These are phyloP conservation scores for Caenorhabditis sp. DNA, from an alignment of 2,888 invertebrate genomes.

Conservation along the genomic window DNA sequence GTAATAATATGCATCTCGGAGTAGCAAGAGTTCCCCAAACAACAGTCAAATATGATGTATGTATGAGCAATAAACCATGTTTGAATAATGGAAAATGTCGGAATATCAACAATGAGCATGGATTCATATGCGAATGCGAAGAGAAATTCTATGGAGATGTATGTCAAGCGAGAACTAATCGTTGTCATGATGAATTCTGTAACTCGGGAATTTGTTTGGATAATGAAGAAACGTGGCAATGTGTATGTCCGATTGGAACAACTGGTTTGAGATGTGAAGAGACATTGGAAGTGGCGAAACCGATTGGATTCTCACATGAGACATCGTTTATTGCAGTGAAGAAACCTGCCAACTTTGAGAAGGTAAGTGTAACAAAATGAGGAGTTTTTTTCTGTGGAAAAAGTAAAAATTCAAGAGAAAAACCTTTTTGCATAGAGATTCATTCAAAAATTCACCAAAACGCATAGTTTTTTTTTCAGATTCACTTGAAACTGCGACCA, in stretches of 20 bases:
- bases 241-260: conserved; percentile 58
- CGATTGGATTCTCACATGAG: conserved; percentile 34
- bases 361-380: too few relatives aligned
- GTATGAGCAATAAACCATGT: conserved; percentile 35
- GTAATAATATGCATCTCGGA: conserved; percentile 50
- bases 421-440: too few relatives aligned
- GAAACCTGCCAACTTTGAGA: conserved; percentile 30
- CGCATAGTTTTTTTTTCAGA: conserved; percentile 19
- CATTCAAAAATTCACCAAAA: too few relatives aligned
- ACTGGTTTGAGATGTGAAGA: conserved; percentile 38
- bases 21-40: conserved; percentile 26
- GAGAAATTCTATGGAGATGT: conserved; percentile 51
- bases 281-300: conserved; percentile 11
- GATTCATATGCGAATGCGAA: conserved; percentile 58
- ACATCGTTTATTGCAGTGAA: conserved; percentile 33
- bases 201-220: conserved; percentile 57
- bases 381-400: too few relatives aligned
- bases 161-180: conserved; percentile 54
- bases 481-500: conserved; percentile 49
- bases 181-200: conserved; percentile 50
- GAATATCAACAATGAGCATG: conserved; percentile 50
- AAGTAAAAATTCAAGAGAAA: neutral
- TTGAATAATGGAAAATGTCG: conserved; percentile 54
- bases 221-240: conserved; percentile 52
- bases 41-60: conserved; percentile 38